Base-by-base conservation (phyloP, 2,888 invertebrate species). In the Cinara cedri region DNA sequence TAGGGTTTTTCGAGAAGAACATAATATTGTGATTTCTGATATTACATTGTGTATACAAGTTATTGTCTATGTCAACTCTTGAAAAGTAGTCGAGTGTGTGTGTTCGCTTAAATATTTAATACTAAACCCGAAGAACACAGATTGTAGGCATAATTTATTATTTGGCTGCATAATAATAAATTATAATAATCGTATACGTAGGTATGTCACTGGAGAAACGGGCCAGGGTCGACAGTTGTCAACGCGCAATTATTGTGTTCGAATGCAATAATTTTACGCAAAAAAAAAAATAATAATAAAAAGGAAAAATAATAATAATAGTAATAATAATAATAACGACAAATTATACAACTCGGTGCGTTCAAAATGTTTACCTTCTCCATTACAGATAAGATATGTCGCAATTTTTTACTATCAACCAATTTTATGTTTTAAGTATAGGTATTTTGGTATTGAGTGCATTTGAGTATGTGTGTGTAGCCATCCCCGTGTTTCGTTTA, bases 171-270 rank as follows among this genome's bases (percentile, higher is more conserved):
- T 26, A 49, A 71, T 71, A 71, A 72, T 46, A n/a, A 72, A 60
- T 49, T 54, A 65, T 24, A 74, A 74, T 65, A 54, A 42, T 63
- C 44, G 24, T 54, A 21, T 46, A 14, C 34, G 62, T 65, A 3
- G 54, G 54, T 65, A 3, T 65, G 54, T 75, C 74, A 54, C 66
- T 57, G 57, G 66, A 76, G 76, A 76, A 76, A 63, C 66, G 66
- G 76, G 76, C 65, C 76, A 76, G 66, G 76, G 76, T 76, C 66
- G 46, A 21, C 65, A 21, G 66, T 76, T 76, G 76, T 76, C 76
- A 76, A 76, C 76, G 49, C 57, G 46, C 57, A 76, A 76, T 68
- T 76, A 76, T 68, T 57, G 24, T 68, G 65, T 76, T 68, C 57
- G 26, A 68, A 57, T 49, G 76, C 42, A 65, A 75, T 62, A 42